These are phyloP conservation scores for Gandaritis pyraliata DNA, from an alignment of 2,888 invertebrate genomes.

Conservation along the genomic window DNA sequence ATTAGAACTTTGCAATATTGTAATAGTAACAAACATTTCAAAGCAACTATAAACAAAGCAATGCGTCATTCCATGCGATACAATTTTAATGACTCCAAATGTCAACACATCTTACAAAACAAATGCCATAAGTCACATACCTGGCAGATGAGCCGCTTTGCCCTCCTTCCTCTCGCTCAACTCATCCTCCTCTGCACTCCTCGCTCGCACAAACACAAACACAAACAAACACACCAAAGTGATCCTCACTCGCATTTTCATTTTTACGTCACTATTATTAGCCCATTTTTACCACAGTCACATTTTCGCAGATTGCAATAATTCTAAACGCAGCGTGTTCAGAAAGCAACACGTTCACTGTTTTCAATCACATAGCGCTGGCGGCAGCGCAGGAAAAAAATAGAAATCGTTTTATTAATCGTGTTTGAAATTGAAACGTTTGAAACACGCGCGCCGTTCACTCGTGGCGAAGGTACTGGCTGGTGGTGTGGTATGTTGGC, in stretches of 20 bases:
- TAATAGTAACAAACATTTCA: background rate
- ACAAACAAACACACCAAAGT: slow-evolving; percentile 71
- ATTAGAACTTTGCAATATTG: too few species aligned
- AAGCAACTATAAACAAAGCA: slow-evolving; percentile 35
- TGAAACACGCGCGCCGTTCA: slow-evolving; percentile 59
- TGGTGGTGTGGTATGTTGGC: slow-evolving; percentile 61
- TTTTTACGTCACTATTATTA: slow-evolving; percentile 58
- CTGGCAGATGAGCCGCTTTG: slow-evolving; percentile 61
- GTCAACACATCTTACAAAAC: slow-evolving; percentile 22
- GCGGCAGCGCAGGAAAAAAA: slow-evolving; percentile 29
- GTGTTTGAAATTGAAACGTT: slow-evolving; percentile 44
- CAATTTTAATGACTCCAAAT: slow-evolving; percentile 28
- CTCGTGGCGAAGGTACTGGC: slow-evolving; percentile 67
- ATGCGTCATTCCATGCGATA: slow-evolving; percentile 29
- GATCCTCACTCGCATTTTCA: slow-evolving; percentile 78
- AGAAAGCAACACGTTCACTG: slow-evolving; percentile 46
- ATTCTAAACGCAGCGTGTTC: slow-evolving; percentile 29
- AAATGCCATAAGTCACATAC: slow-evolving; percentile 48
- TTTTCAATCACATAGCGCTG: slow-evolving; percentile 44
- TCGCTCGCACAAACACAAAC: slow-evolving; percentile 63
- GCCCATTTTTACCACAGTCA: slow-evolving; percentile 78
- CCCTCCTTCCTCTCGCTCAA: slow-evolving; percentile 64
- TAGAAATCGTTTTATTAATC: slow-evolving; percentile 29
- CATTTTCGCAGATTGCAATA: slow-evolving; percentile 64
- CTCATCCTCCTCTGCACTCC: slow-evolving; percentile 67